phyloP scores from a whole-genome alignment of 2,113 vertebrate species.

The Crotalus horridus region DNA sequence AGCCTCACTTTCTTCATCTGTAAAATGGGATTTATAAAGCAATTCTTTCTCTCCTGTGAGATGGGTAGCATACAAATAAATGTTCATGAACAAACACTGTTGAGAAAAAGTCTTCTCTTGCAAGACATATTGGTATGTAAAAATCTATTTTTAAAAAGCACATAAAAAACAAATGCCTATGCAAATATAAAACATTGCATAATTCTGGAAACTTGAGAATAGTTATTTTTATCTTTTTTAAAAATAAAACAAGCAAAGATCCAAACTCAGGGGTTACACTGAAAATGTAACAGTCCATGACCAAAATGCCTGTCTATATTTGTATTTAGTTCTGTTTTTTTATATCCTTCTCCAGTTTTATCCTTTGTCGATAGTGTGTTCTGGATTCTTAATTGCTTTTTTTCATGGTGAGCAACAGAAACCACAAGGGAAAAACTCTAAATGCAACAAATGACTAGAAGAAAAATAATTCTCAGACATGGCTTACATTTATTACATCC shows the following conservation, averaged over 20 bases:
- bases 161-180: not conserved
- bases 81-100: not conserved
- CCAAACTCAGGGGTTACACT: not conserved
- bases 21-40: not conserved
- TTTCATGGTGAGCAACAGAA: not conserved
- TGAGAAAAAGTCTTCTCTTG: not conserved
- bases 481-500: not conserved
- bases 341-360: not conserved
- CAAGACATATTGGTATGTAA: not conserved
- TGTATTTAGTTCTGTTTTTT: not conserved
- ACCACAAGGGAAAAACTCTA: not conserved
- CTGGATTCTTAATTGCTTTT: not conserved
- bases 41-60: not conserved
- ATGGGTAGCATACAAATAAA: not conserved
- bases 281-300: not conserved
- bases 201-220: not conserved
- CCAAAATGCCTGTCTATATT: not conserved
- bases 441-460: not conserved
- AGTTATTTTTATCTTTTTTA: not conserved
- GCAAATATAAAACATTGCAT: not conserved
- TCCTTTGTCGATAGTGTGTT: not conserved
- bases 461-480: not conserved
- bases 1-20: not conserved
- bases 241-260: not conserved
- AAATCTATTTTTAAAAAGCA: not conserved